Evolutionary conservation across 2,797 vertebrate genomes (phyloP).

Genomic region (Emys orbicularis): DNA sequence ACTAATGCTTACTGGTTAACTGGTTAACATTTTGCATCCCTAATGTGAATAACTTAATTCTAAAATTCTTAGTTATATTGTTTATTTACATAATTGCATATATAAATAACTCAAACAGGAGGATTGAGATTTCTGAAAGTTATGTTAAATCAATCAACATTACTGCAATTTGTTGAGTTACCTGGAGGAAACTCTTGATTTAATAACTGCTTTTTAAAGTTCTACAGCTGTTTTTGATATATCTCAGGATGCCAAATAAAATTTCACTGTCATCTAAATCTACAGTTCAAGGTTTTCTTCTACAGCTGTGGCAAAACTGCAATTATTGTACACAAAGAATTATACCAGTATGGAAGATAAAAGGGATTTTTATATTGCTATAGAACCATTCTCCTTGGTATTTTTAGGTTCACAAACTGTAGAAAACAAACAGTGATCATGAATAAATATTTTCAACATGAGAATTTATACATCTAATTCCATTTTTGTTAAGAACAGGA

Average conservation of each 20-base stretch:
- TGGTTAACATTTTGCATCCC: no score
- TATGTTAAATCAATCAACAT: not conserved
- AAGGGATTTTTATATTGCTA: not conserved
- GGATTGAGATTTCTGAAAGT: not conserved
- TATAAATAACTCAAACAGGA: not conserved
- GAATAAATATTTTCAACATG: not conserved
- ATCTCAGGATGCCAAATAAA: not conserved
- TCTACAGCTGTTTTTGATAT: not conserved
- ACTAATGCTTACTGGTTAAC: no score
- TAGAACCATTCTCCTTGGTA: not conserved
- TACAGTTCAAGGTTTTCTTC: not conserved
- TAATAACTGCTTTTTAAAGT: not conserved
- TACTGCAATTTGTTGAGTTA: not conserved
- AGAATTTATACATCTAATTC: not conserved
- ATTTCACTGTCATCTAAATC: not conserved
- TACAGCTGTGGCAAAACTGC: not conserved
- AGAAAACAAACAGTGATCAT: rapidly evolving
- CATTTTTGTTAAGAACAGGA: not conserved
- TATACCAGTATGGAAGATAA: not conserved
- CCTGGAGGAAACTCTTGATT: not conserved
- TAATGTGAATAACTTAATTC: not conserved
- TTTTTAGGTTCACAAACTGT: not conserved
- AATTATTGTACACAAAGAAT: not conserved
- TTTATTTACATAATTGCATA: not conserved
- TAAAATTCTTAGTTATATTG: not conserved